Base-by-base conservation (phyloP, 2,888 invertebrate species). In the Sarcophaga subvicina region DNA sequence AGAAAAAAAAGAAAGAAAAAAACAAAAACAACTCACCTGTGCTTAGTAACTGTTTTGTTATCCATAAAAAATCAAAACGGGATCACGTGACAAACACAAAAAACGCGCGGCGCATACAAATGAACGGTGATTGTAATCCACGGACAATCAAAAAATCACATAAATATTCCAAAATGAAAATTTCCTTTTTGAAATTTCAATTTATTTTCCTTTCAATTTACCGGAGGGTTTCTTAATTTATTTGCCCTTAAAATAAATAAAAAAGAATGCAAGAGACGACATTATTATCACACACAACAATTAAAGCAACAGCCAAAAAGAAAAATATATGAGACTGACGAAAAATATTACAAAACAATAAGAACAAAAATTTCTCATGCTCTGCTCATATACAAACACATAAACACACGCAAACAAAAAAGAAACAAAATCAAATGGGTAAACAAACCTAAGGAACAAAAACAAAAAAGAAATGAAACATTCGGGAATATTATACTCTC, bases 261-360 rank as follows among this genome's bases (percentile, higher is more conserved):
- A 64, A 20, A 70, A 25, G 49, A 45, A 60, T 6, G n/a, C 54
- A 76, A 76, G 63, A 64, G 49, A 25, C n/a, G 27, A 64, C 60
- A 78, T 54, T 49, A 71, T 80, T 80, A 72, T 64, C 64, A 80
- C 72, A 80, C 64, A 72, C 45, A 17, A 47, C 49, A 49, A 6
- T 22, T 11, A 47, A 75, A 75, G 14, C 66, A 62, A 73, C 11
- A 11, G 10, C n/a, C 12, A 59, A 49, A 59, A 73, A 47, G 76
- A 60, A 62, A 3, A 60, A 22, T 5, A 47, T 17, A 47, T 6
- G 27, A 17, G 25, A 66, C 49, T 66, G 49, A 59, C 17, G 67
- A 8, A 45, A 62, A 80, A 4, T 8, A 8, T 37, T 37, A 11
- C 10, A 27, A 27, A 64, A 64, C 63, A 63, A 25, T 5, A 66